A percentile compares a stretch with the other conserved stretches of the same genome.
These are phyloP conservation scores for Marmota flaviventris DNA, from an alignment of 2,113 vertebrate genomes.

Conservation along the genomic window DNA sequence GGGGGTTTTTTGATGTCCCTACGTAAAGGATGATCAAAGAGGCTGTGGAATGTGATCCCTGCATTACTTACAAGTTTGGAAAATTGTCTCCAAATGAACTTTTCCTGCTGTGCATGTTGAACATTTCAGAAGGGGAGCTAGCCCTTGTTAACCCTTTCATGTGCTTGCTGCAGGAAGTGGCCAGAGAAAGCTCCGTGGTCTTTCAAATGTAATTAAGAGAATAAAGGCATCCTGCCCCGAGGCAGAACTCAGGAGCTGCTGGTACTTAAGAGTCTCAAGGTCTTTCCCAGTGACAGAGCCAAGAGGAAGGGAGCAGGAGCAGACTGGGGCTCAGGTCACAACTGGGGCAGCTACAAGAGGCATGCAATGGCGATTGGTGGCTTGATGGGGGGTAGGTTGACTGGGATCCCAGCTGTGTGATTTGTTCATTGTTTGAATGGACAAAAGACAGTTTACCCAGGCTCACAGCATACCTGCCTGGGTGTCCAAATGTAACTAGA, in stretches of 20 bases:
- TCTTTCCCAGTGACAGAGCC: slow-evolving; percentile 53
- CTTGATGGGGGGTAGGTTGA: slow-evolving; percentile 63
- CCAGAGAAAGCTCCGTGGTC: background rate
- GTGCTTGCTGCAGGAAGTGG: slow-evolving; percentile 23
- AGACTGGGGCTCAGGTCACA: slow-evolving; percentile 51
- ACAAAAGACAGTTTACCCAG: slow-evolving; percentile 86
- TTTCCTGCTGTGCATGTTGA: slow-evolving; percentile 51
- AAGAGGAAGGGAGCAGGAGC: slow-evolving; percentile 43
- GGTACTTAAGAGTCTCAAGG: slow-evolving; percentile 54
- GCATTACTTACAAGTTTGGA: slow-evolving; percentile 42
- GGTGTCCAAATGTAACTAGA: slow-evolving; percentile 89
- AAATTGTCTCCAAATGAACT: slow-evolving; percentile 64
- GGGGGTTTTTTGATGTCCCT: background rate
- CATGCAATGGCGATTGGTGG: slow-evolving; percentile 77
- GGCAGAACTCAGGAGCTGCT: slow-evolving; percentile 51
- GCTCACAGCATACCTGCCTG: slow-evolving; percentile 86
- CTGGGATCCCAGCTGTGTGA: slow-evolving; percentile 86
- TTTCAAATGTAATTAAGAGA: slow-evolving; percentile 21
- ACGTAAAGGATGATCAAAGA: background rate
- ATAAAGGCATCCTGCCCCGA: slow-evolving; percentile 27
- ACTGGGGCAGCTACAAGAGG: slow-evolving; percentile 52
- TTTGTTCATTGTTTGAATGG: slow-evolving; percentile 86
- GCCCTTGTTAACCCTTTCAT: slow-evolving; percentile 52
- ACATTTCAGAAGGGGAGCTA: slow-evolving; percentile 43
- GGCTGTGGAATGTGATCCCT: slow-evolving; percentile 14